Evolutionary conservation across 2,888 invertebrate species (phyloP).

Genomic region (Artemia sinica): DNA sequence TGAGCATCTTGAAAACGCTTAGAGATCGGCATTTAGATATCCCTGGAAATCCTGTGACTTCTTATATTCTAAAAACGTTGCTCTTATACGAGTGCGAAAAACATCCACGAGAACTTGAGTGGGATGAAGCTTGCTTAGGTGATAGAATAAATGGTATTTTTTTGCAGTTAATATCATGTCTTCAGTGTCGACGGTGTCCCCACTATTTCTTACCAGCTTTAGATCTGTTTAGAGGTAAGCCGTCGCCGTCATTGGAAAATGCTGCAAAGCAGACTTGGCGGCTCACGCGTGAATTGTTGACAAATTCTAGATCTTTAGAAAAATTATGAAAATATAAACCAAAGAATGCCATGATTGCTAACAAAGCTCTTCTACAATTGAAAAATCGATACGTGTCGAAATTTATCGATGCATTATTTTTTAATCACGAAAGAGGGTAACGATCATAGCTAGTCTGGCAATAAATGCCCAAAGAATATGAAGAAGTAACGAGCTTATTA

Average conservation of each 20-base stretch:
- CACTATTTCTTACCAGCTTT: conserved; percentile 86
- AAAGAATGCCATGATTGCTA: neutral
- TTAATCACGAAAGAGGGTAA: too few species aligned
- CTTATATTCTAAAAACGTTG: conserved; percentile 75
- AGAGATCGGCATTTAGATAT: conserved; percentile 73
- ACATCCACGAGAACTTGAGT: conserved; percentile 77
- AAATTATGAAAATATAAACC: conserved; percentile 46
- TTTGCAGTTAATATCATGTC: conserved; percentile 82
- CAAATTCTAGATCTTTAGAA: conserved; percentile 75
- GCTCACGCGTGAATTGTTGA: conserved; percentile 70
- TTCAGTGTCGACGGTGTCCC: conserved; percentile 82
- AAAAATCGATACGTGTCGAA: too few species aligned
- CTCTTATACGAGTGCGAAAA: conserved; percentile 89
- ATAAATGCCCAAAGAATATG: too few species aligned
- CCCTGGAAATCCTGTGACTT: conserved; percentile 66
- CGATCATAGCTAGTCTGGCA: too few species aligned
- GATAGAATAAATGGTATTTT: conserved; percentile 84
- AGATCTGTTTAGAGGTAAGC: conserved; percentile 81
- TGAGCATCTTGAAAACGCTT: conserved; percentile 73
- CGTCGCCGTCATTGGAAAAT: conserved; percentile 70
- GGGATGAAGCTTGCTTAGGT: conserved; percentile 77
- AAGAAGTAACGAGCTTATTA: too few species aligned
- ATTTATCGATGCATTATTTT: too few species aligned
- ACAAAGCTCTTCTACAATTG: too few species aligned
- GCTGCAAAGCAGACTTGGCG: conserved; percentile 87